Evolutionary conservation across 1,140 invertebrate genomes (phyloP), one percentile per base, ranked within the genome.

Genomic region (Tetramorium parvispinum): DNA sequence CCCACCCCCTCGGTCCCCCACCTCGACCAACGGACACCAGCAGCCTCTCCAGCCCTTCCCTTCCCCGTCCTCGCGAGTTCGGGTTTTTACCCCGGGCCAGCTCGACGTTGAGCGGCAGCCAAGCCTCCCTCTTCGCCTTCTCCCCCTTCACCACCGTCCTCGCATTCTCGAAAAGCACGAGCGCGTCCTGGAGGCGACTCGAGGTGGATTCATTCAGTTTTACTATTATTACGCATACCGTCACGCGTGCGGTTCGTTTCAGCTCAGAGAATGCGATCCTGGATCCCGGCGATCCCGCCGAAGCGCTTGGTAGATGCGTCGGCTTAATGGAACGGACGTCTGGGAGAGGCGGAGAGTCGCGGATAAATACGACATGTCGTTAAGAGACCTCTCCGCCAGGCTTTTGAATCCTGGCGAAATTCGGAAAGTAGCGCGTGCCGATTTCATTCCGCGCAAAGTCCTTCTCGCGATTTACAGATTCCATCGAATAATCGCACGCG

Each of bases 141-240:
- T 40, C 40, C n/a, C 61, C 63, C 43, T 59, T 61, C 16, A 21
- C 57, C 57, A 11, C 68, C 59, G 6, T 68, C 65, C 65, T 46
- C 75, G 49, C 21, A 59, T 57, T 37, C 66, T 85, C 75, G 24
- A 85, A 83, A 87, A 71, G 59, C 78, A 49, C 49, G 59, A 87
- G 49, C 87, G 73, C 43, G 32, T 73, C 40, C 53, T 46, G 79
- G 68, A 59, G 68, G 53, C 78, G 57, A 70, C 53, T 32, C 21
- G 40, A 46, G 40, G 59, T 57, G 76, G 73, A 85, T 91, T 89
- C 89, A 91, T 91, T 91, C 90, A 85, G 79, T 91, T 91, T 91
- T 91, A 91, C 90, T 91, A 91, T 91, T 90, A 91, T 92, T 91
- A 91, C 90, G 85, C 91, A 90, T 91, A 85, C 91, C 90, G 85